Evolutionary conservation across 2,797 vertebrate genomes (phyloP).

Genomic region (Centroberyx gerrardi): DNA sequence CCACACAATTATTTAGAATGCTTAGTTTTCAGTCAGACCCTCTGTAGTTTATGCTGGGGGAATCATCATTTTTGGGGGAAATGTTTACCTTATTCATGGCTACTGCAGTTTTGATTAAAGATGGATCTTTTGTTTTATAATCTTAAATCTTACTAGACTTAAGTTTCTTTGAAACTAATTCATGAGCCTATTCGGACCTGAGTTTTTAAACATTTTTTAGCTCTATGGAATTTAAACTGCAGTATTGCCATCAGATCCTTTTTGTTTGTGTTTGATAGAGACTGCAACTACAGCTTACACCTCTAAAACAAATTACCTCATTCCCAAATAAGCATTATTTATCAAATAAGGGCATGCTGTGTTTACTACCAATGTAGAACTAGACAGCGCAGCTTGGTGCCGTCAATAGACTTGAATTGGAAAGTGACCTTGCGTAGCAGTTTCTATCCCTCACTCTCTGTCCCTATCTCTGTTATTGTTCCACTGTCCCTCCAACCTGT

Average conservation of each 20-base stretch:
- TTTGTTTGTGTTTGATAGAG: constrained; percentile 50
- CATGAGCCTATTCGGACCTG: constrained; percentile 3
- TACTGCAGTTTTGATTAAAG: constrained; percentile 59
- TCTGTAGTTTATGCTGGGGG: constrained; percentile 53
- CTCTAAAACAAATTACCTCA: neutral
- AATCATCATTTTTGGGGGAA: constrained; percentile 20
- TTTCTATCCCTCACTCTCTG: constrained; percentile 66
- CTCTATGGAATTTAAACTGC: constrained; percentile 48
- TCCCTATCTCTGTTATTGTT: constrained; percentile 52
- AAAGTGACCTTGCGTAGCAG: constrained; percentile 67
- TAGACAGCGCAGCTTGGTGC: constrained; percentile 1
- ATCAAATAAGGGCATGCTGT: constrained; percentile 3
- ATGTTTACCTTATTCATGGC: constrained; percentile 30
- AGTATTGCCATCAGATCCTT: constrained; percentile 40
- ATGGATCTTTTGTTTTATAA: neutral
- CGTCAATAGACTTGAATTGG: constrained; percentile 21
- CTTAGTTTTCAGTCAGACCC: constrained; percentile 54
- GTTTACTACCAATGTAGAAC: neutral
- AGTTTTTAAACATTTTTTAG: constrained; percentile 10
- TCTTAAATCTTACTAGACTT: neutral
- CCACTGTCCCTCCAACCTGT: constrained; percentile 41
- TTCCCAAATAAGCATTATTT: neutral
- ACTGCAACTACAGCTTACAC: constrained; percentile 42
- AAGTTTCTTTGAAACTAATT: constrained; percentile 1
- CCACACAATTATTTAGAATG: constrained; percentile 59